Evolutionary conservation across 2,888 invertebrate genomes (phyloP), one percentile per base, ranked within the genome.

Genomic region (Helleia helle): DNA sequence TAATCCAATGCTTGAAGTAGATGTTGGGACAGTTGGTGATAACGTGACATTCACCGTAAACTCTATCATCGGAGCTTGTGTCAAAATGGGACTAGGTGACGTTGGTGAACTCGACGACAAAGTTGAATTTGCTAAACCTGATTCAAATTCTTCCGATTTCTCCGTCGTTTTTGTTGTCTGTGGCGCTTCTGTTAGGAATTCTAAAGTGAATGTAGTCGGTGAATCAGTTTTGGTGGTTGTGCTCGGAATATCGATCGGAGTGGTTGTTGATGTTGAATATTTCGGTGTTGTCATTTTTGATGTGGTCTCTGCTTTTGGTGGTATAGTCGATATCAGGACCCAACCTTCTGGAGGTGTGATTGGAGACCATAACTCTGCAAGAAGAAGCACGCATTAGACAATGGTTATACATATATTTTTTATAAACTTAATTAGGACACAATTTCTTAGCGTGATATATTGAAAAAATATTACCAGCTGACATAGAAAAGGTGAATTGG

Each of bases 291-390:
- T 42, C 2, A 56, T 49, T 31, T 58, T 42, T 9, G 58, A 11
- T 40, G 66, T 48, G 0, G 65, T 52, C 62, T 75, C 80, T 37
- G 65, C 64, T 58, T 68, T 79, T 36, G 72, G 72, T 45, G 71
- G 62, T 18, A 75, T 62, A 5, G 74, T 71, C 46, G 76, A 74
- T 46, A 85, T 64, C 38, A 90, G 68, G 6, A 91, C 86, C 91
- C 91, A 91, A 6, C 88, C 88, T 52, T 89, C 89, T 5, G 89
- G 88, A 4, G 89, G 87, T 1, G 89, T 90, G 36, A 89, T 85
- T 3, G 90, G 89, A 9, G 87, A 84, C 89, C 89, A 89, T 42
- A 84, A 84, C 65, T 18, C 18, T 18, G 18, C 18, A 4, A 18
- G 18, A 18, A 18, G 5, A 18, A 18, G 5, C 18, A 18, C 5